Evolutionary conservation across 2,888 invertebrate species (phyloP).

Genomic region (Latrodectus hesperus): DNA sequence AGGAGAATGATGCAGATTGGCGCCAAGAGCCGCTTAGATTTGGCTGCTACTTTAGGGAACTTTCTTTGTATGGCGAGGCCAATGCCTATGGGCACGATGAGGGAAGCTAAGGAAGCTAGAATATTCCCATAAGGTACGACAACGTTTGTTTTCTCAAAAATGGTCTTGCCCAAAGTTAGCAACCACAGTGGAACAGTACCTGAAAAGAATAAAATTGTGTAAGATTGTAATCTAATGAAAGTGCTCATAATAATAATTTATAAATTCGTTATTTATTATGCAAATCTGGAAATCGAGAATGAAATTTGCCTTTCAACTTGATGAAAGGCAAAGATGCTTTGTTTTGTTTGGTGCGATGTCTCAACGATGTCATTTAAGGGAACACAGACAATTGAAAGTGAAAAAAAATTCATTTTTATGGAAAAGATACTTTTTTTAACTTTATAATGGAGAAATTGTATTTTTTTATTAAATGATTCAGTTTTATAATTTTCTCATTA

Average conservation of each 20-base stretch:
- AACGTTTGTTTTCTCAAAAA: conserved; percentile 49
- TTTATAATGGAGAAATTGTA: too few species aligned
- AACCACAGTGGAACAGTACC: conserved; percentile 92
- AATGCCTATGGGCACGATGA: conserved; percentile 83
- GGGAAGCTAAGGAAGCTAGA: conserved; percentile 82
- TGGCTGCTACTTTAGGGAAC: conserved; percentile 67
- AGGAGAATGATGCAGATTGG: conserved; percentile 87
- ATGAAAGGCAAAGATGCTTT: not conserved
- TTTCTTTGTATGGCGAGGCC: conserved; percentile 74
- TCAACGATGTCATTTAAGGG: too few species aligned
- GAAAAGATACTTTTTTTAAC: too few species aligned
- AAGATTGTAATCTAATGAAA: too few species aligned
- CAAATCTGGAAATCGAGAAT: too few species aligned
- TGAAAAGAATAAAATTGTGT: conserved; percentile 74
- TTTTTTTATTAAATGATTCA: too few species aligned
- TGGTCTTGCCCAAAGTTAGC: conserved; percentile 84
- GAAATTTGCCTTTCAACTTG: too few species aligned
- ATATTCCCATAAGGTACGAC: conserved; percentile 86
- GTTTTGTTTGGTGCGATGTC: not conserved
- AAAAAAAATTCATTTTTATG: too few species aligned
- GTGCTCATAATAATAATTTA: too few species aligned
- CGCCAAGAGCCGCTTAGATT: conserved; percentile 87
- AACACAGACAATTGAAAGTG: too few species aligned
- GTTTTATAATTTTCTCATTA: too few species aligned
- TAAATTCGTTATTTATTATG: too few species aligned